phyloP scores from a whole-genome alignment of 2,888 invertebrate genomes.

The Heliconius ismenius region DNA sequence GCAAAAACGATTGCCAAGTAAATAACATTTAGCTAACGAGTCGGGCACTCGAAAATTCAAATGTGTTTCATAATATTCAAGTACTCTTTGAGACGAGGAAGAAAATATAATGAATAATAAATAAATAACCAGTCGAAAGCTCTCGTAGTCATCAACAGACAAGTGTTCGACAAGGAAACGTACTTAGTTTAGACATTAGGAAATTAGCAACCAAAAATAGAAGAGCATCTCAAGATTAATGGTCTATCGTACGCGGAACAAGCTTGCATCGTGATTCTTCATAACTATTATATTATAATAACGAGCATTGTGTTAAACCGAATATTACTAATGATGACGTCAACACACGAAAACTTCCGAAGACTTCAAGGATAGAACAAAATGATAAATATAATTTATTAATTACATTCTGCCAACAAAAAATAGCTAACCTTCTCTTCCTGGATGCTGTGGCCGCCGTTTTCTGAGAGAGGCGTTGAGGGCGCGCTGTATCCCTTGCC shows the following conservation, averaged over 20 bases:
- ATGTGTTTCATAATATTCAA: slow-evolving; percentile 40
- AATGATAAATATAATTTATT: slow-evolving; percentile 51
- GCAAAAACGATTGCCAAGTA: slow-evolving; percentile 42
- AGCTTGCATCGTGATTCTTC: slow-evolving; percentile 65
- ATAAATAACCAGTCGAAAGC: slow-evolving; percentile 26
- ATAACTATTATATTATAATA: slow-evolving; percentile 64
- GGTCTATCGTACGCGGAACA: slow-evolving; percentile 67
- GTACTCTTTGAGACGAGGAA: slow-evolving; percentile 43
- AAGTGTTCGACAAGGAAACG: slow-evolving; percentile 43
- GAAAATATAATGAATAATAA: slow-evolving; percentile 26
- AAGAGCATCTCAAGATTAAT: slow-evolving; percentile 68
- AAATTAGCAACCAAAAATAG: slow-evolving; percentile 48
- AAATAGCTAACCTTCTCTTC: slow-evolving; percentile 75
- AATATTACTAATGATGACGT: slow-evolving; percentile 63
- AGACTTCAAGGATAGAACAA: slow-evolving; percentile 65
- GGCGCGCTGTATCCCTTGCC: slow-evolving; percentile 80
- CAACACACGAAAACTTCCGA: slow-evolving; percentile 72
- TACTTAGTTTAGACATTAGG: slow-evolving; percentile 42
- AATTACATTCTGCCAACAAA: slow-evolving; percentile 38
- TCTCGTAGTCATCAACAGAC: slow-evolving; percentile 22
- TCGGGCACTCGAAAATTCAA: slow-evolving; percentile 42
- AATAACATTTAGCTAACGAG: slow-evolving; percentile 43
- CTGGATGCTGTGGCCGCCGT: slow-evolving; percentile 73
- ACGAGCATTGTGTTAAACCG: slow-evolving; percentile 65
- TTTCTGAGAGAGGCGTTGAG: slow-evolving; percentile 77